Percentiles rank a stretch among this genome's conserved stretches.
Conservation (phyloP, 2,888 invertebrate genomes). For the Parnassius mnemosyne region DNA sequence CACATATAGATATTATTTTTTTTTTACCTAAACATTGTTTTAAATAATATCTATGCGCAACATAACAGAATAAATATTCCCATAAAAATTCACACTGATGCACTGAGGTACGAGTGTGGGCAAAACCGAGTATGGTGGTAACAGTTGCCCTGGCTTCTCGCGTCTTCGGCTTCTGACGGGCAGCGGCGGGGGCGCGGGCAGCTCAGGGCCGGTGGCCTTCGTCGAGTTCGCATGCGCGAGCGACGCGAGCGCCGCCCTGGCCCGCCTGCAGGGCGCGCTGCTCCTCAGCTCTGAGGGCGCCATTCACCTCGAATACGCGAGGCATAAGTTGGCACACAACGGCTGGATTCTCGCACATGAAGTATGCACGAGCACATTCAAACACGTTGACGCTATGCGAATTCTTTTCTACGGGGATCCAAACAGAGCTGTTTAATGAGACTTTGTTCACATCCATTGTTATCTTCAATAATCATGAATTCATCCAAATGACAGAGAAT, state of each 20-base stretch:
- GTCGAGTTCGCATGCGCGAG: slow-evolving; percentile 97
- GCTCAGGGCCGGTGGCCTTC: slow-evolving; percentile 92
- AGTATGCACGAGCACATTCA: slow-evolving; percentile 73
- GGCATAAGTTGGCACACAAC: slow-evolving; percentile 96
- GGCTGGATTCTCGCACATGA: slow-evolving; percentile 80
- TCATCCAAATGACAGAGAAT: not conserved
- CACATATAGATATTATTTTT: no score
- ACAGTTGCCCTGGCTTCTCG: slow-evolving; percentile 98
- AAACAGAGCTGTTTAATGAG: no score
- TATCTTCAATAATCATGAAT: no score
- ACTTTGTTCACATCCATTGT: no score
- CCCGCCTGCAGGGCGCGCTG: slow-evolving; percentile 96
- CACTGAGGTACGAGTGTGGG: slow-evolving; percentile 61
- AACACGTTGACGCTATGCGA: slow-evolving; percentile 28
- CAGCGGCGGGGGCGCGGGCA: slow-evolving; percentile 65
- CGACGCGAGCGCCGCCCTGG: slow-evolving; percentile 95
- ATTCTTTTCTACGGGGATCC: slow-evolving; percentile 11
- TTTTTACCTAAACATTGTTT: no score
- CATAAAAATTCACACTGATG: not conserved
- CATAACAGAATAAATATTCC: not conserved
- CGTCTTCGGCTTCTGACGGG: slow-evolving; percentile 97
- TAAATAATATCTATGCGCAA: not conserved
- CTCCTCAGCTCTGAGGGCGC: slow-evolving; percentile 98
- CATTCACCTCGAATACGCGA: slow-evolving; percentile 99
- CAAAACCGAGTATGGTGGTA: slow-evolving; percentile 77